These are phyloP conservation scores for Athalia cordata DNA, from an alignment of 2,888 invertebrate genomes.

Conservation along the genomic window DNA sequence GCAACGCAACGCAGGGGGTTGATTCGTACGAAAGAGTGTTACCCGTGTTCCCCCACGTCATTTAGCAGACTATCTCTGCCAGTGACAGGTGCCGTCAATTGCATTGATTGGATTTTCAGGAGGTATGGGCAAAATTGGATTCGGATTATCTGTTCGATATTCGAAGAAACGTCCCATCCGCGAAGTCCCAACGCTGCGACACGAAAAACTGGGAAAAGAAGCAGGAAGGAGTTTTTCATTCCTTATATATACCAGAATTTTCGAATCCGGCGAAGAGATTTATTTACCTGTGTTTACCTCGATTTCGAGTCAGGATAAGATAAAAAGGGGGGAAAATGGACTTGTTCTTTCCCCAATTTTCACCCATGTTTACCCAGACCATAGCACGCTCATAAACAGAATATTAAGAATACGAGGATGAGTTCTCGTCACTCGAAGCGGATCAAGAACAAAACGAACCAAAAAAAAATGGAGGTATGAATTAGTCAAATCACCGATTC, in stretches of 20 bases:
- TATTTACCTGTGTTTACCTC: too few relatives aligned
- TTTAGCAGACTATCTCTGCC: constrained; percentile 62
- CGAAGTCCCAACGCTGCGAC: background rate
- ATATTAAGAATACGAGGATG: too few relatives aligned
- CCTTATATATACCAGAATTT: background rate
- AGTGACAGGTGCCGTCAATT: constrained; percentile 62
- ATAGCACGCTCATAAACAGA: background rate
- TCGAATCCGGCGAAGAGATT: background rate
- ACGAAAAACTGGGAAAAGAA: background rate
- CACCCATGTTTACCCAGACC: background rate
- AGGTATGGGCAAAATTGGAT: constrained; percentile 60
- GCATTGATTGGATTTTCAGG: constrained; percentile 63
- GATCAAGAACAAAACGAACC: background rate
- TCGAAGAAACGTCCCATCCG: constrained; percentile 16
- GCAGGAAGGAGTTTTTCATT: background rate
- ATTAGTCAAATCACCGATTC: background rate
- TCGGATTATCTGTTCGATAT: constrained; percentile 49
- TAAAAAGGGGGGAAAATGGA: background rate
- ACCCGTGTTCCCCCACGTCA: constrained; percentile 47
- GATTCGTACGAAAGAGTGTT: constrained; percentile 8
- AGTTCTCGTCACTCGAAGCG: background rate
- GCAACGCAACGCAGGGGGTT: constrained; percentile 20
- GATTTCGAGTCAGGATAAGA: background rate
- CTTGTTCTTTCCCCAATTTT: constrained; percentile 16
- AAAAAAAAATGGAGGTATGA: background rate